Evolutionary conservation across 2,888 invertebrate genomes (phyloP).

Genomic region (Heliconius ismenius): DNA sequence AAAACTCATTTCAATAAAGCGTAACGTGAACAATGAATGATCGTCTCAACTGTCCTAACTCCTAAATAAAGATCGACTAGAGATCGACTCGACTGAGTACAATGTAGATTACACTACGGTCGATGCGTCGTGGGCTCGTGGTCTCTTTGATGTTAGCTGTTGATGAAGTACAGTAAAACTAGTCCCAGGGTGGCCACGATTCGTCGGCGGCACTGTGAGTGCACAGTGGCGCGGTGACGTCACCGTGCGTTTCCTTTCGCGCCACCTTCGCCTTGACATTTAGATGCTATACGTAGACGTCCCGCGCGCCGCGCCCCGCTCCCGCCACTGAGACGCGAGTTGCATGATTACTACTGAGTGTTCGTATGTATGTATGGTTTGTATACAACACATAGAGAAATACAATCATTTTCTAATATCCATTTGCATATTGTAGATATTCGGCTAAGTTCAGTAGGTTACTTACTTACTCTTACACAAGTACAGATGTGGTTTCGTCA

Average conservation of each 20-base stretch:
- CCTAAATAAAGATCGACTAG: constrained; percentile 54
- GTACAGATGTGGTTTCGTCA: no score
- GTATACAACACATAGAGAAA: background rate
- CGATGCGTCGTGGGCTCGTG: background rate
- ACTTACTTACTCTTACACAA: no score
- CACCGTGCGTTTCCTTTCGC: constrained; percentile 74
- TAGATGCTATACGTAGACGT: constrained; percentile 69
- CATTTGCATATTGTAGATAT: background rate
- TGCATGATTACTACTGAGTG: constrained; percentile 12
- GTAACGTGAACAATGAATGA: constrained; percentile 43
- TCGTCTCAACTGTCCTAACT: constrained; percentile 49
- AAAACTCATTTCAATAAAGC: constrained; percentile 10
- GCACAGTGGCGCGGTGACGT: constrained; percentile 61
- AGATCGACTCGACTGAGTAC: constrained; percentile 41
- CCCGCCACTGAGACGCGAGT: constrained; percentile 54
- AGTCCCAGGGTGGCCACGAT: background rate
- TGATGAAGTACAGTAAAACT: background rate
- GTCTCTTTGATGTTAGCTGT: background rate
- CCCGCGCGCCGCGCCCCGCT: constrained; percentile 55
- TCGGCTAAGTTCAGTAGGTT: no score
- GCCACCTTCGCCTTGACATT: constrained; percentile 78
- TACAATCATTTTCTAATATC: background rate
- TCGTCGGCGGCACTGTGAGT: background rate
- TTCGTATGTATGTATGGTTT: constrained; percentile 24
- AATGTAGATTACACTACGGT: background rate